Base-by-base conservation (phyloP, 2,797 vertebrate genomes). In the Huso huso region DNA sequence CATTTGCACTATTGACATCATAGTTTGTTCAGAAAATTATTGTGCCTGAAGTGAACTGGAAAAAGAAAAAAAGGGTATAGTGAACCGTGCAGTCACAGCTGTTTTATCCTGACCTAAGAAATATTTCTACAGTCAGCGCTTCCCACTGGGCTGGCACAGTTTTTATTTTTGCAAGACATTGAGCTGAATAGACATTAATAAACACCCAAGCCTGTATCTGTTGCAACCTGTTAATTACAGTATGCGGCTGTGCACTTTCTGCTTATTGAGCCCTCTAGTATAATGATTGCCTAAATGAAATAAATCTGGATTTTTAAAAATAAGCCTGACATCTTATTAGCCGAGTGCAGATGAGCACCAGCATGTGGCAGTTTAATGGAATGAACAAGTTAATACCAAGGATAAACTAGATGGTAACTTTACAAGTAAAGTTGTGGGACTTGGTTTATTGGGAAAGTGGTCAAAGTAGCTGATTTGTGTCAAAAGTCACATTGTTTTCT, bases 111-210 rank as follows among this genome's bases (percentile, higher is more conserved):
- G 79, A 86, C 81, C 79, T 79, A 75, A 77, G 82, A 78, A 83
- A 79, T 84, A 87, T 87, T 23, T 59, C 18, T 11, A 10, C 48
- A 49, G 65, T 71, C 65, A 70, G 69, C 49, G 57, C 48, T 67
- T 83, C 73, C 65, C 70, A 68, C 77, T 79, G 37, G 82, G 80
- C 78, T 82, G 84, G 85, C 80, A 85, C 84, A 80, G 75, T 87
- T 86, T 88, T 90, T 89, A 84, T 83, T 85, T 89, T 89, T 86
- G 82, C 80, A 77, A 81, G 86, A 85, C 84, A 82, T 77, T 71
- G 78, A 80, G 81, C 80, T 89, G 89, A 88, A 89, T 86, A 81
- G 87, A 83, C 82, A 83, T 79, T 78, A 82, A 86, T 87, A 90
- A 87, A 89, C 86, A 85, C 76, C 73, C 62, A 64, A 77, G 83